These are phyloP conservation scores for Xenopus borealis DNA, from an alignment of 2,113 vertebrate genomes.

Conservation along the genomic window DNA sequence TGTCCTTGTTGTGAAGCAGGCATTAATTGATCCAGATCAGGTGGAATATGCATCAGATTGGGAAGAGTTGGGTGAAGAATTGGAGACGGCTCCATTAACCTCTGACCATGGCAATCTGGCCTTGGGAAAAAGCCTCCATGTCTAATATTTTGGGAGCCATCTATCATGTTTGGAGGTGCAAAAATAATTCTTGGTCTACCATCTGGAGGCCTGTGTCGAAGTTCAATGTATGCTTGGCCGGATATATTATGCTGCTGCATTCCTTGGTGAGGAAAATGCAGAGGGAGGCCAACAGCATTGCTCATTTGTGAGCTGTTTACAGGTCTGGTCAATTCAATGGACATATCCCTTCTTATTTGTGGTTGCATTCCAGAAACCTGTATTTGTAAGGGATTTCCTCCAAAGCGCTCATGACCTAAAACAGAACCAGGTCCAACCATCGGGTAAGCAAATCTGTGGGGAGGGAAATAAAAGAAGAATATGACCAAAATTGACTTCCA, in stretches of 20 bases:
- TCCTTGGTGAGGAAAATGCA: slow-evolving; percentile 75
- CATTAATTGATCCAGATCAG: slow-evolving; percentile 71
- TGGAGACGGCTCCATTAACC: slow-evolving; percentile 61
- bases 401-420: slow-evolving; percentile 75
- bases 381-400: slow-evolving; percentile 67
- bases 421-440: slow-evolving; percentile 64
- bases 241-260: slow-evolving; percentile 84
- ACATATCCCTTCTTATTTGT: slow-evolving; percentile 75
- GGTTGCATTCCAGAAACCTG: slow-evolving; percentile 67
- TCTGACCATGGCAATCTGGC: slow-evolving; percentile 65
- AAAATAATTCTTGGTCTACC: slow-evolving; percentile 76
- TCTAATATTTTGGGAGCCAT: slow-evolving; percentile 65
- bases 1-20: slow-evolving; percentile 66
- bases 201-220: slow-evolving; percentile 82
- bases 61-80: slow-evolving; percentile 58
- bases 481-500: not conserved
- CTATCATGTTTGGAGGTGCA: slow-evolving; percentile 58
- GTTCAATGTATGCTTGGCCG: slow-evolving; percentile 90
- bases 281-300: slow-evolving; percentile 64
- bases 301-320: slow-evolving; percentile 55
- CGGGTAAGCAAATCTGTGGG: slow-evolving; percentile 74
- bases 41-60: slow-evolving; percentile 64
- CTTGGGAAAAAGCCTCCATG: slow-evolving; percentile 64
- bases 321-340: slow-evolving; percentile 69
- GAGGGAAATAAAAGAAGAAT: not conserved